Base-by-base conservation (phyloP, 1,140 invertebrate genomes). In the Apis dorsata region DNA sequence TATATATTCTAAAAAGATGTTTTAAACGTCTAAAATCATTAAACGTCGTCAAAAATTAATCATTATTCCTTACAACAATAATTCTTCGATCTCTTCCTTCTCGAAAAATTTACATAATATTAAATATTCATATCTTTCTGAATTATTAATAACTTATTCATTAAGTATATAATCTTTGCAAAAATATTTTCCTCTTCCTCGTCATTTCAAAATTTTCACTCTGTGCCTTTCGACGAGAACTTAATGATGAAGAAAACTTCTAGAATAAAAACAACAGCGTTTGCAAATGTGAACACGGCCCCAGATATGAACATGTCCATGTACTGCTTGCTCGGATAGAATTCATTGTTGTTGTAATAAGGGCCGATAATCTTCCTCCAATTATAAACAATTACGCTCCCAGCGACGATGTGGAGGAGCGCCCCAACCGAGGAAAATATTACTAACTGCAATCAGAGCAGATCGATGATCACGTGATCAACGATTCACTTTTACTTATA, bases 341-440 rank as follows among this genome's bases (percentile, higher is more conserved):
- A 93, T 57, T 95, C 93, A 81, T 94, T 93, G 85, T 94, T 94
- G 68, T 92, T 92, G 63, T 90, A 89, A 77, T 91, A 91, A 65
- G 89, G 87, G 9, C 90, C 86, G 60, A 90, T 77, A 13, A 92
- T 86, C 53, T 92, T 93, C 83, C 91, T 93, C 94, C 95, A 95
- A 93, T 95, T 95, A 86, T 95, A 95, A 73, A 96, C 94, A 53
- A 96, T 95, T 49, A 96, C 92, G 60, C 94, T 95, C 19, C 95
- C 96, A 1, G 96, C 95, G 7, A 96, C 94, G 3, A 96, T 92
- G 88, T 96, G 96, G 82, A 97, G 92, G 24, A 95, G 92, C 44
- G 95, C 94, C 4, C 95, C 96, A 8, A 95, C 86, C 4, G 95
- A 89, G 0, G 96, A 95, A 87, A 96, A 96, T n/a, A 95, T 90